Conservation (phyloP, 2,888 invertebrate species). For the Trisateles emortualis region DNA sequence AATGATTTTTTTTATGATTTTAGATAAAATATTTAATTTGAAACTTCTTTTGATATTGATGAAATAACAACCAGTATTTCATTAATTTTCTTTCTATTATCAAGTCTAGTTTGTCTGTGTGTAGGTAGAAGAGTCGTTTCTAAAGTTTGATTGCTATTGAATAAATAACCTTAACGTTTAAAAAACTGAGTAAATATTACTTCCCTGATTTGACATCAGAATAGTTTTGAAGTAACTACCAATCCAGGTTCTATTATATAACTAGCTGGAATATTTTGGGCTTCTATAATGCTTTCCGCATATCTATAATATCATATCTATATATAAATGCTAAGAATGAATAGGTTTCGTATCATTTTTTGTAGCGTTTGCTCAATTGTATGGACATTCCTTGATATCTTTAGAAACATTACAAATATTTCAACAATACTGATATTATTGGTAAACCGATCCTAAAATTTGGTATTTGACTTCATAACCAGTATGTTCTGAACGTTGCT, state of each 20-base stretch:
- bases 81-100: not conserved
- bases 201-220: not conserved
- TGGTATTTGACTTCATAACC: not conserved
- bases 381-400: conserved; percentile 62
- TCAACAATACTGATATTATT: conserved; percentile 16
- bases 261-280: conserved; percentile 19
- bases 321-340: conserved; percentile 21
- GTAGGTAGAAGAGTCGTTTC: conserved; percentile 16
- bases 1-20: conserved; percentile 19
- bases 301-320: conserved; percentile 44
- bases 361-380: conserved; percentile 68
- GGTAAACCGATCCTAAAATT: too few species aligned
- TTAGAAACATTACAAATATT: conserved; percentile 26
- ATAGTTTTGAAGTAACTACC: not conserved
- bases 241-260: not conserved
- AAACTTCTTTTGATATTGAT: conserved; percentile 11
- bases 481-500: not conserved
- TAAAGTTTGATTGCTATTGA: conserved; percentile 10
- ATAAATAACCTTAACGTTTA: not conserved
- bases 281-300: conserved; percentile 34
- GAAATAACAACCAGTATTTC: not conserved
- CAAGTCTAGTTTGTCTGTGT: conserved; percentile 2
- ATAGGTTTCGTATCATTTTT: conserved; percentile 40
- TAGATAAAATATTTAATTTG: conserved; percentile 24
- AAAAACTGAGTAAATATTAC: too few species aligned